phyloP scores from a whole-genome alignment of 1,140 invertebrate species.

The Bombus turneri region DNA sequence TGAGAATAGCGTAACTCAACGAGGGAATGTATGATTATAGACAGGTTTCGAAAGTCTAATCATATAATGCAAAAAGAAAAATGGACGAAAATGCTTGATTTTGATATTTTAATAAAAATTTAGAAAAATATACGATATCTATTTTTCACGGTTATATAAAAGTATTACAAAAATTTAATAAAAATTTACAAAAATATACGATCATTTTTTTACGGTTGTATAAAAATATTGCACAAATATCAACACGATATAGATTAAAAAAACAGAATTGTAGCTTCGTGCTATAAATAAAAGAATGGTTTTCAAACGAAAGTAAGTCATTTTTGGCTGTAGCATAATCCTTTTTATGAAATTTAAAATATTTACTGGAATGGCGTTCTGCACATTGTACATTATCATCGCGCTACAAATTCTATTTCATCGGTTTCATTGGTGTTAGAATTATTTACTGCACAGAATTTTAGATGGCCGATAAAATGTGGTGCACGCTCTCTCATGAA shows the following conservation, averaged over 20 bases:
- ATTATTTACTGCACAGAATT: conserved; percentile 28
- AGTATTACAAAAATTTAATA: neutral
- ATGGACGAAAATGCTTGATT: neutral
- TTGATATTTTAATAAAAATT: too few species aligned
- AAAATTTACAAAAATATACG: too few species aligned
- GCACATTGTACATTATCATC: neutral
- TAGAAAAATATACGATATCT: too few species aligned
- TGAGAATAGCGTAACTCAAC: neutral
- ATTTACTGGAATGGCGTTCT: neutral
- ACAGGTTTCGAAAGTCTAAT: neutral
- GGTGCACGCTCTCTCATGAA: neutral
- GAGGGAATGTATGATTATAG: neutral
- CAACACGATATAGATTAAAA: neutral
- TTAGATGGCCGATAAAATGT: conserved; percentile 32
- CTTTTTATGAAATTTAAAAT: neutral
- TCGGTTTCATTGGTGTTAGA: neutral
- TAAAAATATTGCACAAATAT: neutral
- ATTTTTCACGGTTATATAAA: too few species aligned
- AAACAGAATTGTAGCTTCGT: neutral
- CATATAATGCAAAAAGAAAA: neutral
- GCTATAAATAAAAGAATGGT: neutral
- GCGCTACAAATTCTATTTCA: neutral
- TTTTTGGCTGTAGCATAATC: neutral
- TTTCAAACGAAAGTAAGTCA: neutral
- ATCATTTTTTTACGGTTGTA: too few species aligned